A percentile compares a stretch with the other conserved stretches of the same genome.
phyloP scores from a whole-genome alignment of 1,140 invertebrate genomes.

The Leptinotarsa defecta region DNA sequence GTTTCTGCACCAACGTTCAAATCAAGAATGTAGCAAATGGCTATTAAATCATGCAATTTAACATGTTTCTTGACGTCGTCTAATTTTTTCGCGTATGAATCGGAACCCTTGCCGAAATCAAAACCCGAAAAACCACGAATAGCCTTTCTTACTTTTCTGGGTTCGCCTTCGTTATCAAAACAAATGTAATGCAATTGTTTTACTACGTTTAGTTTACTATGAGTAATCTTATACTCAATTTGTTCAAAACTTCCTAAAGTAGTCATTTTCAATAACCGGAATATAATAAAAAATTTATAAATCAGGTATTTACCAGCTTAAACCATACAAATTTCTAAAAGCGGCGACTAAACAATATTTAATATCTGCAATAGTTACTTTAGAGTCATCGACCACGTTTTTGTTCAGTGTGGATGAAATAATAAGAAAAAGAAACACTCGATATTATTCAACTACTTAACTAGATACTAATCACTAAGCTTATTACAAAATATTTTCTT shows the following conservation, averaged over 20 bases:
- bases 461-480: too few relatives aligned
- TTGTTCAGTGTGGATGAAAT: too few relatives aligned
- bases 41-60: background rate
- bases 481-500: too few relatives aligned
- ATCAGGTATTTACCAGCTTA: too few relatives aligned
- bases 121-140: background rate
- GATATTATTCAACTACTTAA: too few relatives aligned
- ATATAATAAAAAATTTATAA: too few relatives aligned
- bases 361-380: too few relatives aligned
- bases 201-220: background rate
- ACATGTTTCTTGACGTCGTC: background rate
- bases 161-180: conserved; percentile 5
- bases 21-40: background rate
- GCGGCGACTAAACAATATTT: too few relatives aligned
- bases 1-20: background rate
- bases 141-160: background rate
- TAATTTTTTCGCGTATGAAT: background rate
- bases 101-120: background rate
- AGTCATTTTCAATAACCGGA: background rate
- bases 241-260: background rate
- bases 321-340: too few relatives aligned
- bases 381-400: too few relatives aligned
- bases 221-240: conserved; percentile 1
- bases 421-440: too few relatives aligned
- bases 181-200: background rate